phyloP scores from a whole-genome alignment of 1,140 invertebrate species.

The Pogonus chalceus region DNA sequence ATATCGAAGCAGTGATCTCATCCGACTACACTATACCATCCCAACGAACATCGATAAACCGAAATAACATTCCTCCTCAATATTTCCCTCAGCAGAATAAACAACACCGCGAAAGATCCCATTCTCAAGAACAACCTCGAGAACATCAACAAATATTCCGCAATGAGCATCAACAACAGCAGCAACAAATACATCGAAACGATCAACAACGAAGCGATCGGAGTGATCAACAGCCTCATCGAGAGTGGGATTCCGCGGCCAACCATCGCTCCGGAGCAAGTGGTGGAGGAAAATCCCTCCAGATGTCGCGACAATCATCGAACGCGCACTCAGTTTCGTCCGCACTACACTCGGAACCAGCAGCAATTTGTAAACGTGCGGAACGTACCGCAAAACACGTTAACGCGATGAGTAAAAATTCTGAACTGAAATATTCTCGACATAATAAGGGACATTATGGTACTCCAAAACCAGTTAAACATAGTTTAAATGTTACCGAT shows the following conservation, averaged over 20 bases:
- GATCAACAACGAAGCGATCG: slow-evolving; percentile 11
- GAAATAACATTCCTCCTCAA: not conserved
- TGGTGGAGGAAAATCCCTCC: not conserved
- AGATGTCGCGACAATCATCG: slow-evolving; percentile 8
- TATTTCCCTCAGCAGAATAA: slow-evolving; percentile 24
- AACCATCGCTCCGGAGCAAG: not conserved
- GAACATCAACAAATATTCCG: slow-evolving; percentile 12
- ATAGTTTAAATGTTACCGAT: not conserved
- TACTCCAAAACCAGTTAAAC: not conserved
- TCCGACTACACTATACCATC: slow-evolving; percentile 27
- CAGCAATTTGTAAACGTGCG: slow-evolving; percentile 6
- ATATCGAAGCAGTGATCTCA: slow-evolving; percentile 28
- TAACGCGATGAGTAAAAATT: slow-evolving; percentile 9
- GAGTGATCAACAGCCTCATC: slow-evolving; percentile 20
- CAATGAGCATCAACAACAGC: slow-evolving; percentile 19
- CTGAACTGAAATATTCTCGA: slow-evolving; percentile 8
- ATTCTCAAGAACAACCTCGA: slow-evolving; percentile 14
- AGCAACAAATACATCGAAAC: slow-evolving; percentile 20
- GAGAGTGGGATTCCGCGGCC: not conserved
- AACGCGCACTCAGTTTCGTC: not conserved
- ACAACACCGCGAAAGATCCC: slow-evolving; percentile 17
- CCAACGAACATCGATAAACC: slow-evolving; percentile 10
- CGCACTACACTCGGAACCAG: not conserved
- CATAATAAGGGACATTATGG: not conserved
- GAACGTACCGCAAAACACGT: slow-evolving; percentile 12